Evolutionary conservation across 2,888 invertebrate genomes (phyloP).

Genomic region (Panopea generosa): DNA sequence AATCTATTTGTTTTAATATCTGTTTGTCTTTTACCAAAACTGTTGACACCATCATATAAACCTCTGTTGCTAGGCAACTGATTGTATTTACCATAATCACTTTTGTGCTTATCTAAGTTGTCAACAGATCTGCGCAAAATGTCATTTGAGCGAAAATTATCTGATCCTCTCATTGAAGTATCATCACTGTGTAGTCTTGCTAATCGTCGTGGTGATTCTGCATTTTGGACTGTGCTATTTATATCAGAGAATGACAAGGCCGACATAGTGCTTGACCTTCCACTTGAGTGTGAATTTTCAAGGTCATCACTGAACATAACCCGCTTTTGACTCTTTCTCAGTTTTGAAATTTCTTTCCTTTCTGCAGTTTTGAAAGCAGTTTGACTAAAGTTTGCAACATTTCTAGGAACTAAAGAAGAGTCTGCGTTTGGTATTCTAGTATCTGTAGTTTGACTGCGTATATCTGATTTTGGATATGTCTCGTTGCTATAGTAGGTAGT

Average conservation of each 20-base stretch:
- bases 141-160: conserved; percentile 12
- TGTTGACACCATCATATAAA: no score
- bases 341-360: conserved; percentile 52
- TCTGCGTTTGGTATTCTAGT: background rate
- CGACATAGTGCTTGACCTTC: conserved; percentile 50
- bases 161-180: background rate
- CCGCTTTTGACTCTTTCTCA: conserved; percentile 41
- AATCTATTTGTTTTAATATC: no score
- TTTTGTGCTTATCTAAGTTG: conserved; percentile 10
- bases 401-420: conserved; percentile 18
- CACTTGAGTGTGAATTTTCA: conserved; percentile 53
- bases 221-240: background rate
- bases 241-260: conserved; percentile 38
- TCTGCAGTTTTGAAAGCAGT: conserved; percentile 51
- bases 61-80: conserved; percentile 36
- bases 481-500: background rate
- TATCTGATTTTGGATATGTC: background rate
- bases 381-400: conserved; percentile 27
- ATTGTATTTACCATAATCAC: conserved; percentile 17
- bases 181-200: conserved; percentile 26
- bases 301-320: conserved; percentile 66
- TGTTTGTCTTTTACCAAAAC: no score
- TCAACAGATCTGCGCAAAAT: conserved; percentile 41
- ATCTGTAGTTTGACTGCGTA: background rate
- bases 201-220: conserved; percentile 11